Conservation (phyloP, 2,113 vertebrate species). For the Pantherophis guttatus region DNA sequence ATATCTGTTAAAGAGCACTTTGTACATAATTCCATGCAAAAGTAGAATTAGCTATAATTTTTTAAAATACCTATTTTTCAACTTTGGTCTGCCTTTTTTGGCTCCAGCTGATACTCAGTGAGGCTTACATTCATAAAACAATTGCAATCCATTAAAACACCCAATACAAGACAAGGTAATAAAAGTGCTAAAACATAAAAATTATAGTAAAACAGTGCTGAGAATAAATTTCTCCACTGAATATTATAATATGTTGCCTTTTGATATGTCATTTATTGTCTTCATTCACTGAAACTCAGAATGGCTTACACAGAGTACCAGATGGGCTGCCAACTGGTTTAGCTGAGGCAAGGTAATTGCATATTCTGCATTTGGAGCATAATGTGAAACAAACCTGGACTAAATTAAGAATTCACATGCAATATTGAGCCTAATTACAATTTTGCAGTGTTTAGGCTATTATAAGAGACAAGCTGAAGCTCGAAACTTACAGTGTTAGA, state of each 20-base stretch:
- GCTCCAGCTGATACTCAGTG: not conserved
- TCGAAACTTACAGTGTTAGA: not conserved
- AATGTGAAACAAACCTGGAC: not conserved
- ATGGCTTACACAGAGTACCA: not conserved
- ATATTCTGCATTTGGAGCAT: not conserved
- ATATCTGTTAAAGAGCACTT: no score
- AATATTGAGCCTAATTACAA: not conserved
- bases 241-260: not conserved
- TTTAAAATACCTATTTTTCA: not conserved
- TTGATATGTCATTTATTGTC: not conserved
- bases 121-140: not conserved
- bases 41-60: slow-evolving; percentile 1
- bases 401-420: not conserved
- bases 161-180: not conserved
- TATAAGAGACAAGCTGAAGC: not conserved
- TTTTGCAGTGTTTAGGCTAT: not conserved
- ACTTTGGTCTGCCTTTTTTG: not conserved
- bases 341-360: no score
- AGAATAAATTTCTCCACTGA: not conserved
- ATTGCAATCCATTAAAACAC: slow-evolving; percentile 12
- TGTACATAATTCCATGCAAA: not conserved
- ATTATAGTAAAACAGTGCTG: not conserved
- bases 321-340: not conserved
- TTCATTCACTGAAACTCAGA: not conserved
- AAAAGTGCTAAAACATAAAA: not conserved